Evolutionary conservation across 92 coral and sea anemone species (phyloP).

Genomic region (Meandrina meandrites): DNA sequence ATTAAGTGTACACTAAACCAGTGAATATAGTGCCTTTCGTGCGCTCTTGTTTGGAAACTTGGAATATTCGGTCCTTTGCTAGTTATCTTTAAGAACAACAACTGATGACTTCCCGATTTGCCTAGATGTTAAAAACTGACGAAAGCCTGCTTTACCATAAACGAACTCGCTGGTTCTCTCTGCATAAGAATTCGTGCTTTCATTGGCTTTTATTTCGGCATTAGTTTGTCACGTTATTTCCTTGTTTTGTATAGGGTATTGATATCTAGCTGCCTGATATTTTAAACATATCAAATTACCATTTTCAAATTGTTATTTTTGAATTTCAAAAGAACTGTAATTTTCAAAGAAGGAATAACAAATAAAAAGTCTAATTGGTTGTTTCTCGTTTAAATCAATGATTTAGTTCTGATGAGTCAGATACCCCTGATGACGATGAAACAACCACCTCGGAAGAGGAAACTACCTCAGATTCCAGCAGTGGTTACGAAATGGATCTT

Average conservation of each 20-base stretch:
- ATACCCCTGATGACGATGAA: slow-evolving; percentile 13
- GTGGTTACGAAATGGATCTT: slow-evolving; percentile 30
- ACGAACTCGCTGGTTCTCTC: too few species aligned
- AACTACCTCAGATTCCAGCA: slow-evolving; percentile 33
- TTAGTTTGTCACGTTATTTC: slow-evolving; percentile 16
- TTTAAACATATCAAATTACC: neutral
- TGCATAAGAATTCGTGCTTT: too few species aligned
- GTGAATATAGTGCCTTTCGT: too few species aligned
- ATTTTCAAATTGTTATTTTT: neutral
- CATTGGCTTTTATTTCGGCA: too few species aligned
- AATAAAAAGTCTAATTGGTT: slow-evolving; percentile 17
- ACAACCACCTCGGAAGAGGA: slow-evolving; percentile 22
- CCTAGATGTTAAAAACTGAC: too few species aligned
- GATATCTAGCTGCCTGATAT: slow-evolving; percentile 13
- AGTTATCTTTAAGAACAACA: too few species aligned
- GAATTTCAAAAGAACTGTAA: slow-evolving; percentile 11
- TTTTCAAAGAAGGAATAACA: slow-evolving; percentile 18
- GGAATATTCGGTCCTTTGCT: too few species aligned
- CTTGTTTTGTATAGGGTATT: slow-evolving; percentile 19
- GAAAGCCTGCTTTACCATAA: too few species aligned
- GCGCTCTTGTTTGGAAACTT: too few species aligned
- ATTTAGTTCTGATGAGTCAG: slow-evolving; percentile 38
- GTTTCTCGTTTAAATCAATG: slow-evolving; percentile 42
- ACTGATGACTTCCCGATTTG: too few species aligned
- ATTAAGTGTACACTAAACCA: too few species aligned